Conservation (phyloP, 2,888 invertebrate species). For the Tipula confusa region DNA sequence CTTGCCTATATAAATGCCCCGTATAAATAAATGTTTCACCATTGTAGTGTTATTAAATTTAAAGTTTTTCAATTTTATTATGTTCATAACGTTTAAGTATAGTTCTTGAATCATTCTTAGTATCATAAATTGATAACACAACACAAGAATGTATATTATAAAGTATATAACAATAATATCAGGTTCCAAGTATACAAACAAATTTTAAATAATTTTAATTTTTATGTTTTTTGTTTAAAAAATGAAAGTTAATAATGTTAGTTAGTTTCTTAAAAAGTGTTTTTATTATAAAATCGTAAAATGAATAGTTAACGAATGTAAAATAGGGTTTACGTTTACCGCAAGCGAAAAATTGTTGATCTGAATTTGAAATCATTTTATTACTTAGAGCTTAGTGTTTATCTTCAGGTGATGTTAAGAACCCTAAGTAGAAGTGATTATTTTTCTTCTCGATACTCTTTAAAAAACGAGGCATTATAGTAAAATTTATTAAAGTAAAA, state of each 20-base stretch:
- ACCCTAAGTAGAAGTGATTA: too few species aligned
- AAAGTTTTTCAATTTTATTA: neutral
- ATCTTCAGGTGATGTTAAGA: too few species aligned
- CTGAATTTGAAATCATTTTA: too few species aligned
- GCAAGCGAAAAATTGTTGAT: too few species aligned
- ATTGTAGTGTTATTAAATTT: neutral
- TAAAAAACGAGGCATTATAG: too few species aligned
- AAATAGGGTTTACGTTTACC: too few species aligned
- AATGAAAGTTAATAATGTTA: neutral
- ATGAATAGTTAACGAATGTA: too few species aligned
- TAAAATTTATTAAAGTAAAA: too few species aligned
- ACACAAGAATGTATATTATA: neutral
- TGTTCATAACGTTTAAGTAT: neutral
- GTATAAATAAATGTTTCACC: neutral
- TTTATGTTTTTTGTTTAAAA: neutral
- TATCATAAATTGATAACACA: conserved; percentile 3
- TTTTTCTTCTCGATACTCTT: too few species aligned
- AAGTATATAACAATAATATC: too few species aligned
- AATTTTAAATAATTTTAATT: neutral
- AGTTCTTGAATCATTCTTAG: neutral
- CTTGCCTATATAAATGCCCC: neutral
- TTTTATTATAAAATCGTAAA: too few species aligned
- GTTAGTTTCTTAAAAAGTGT: neutral
- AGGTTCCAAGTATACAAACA: neutral
- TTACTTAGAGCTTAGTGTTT: too few species aligned